Evolutionary conservation across 2,797 vertebrate genomes (phyloP), one percentile per base, ranked within the genome.

Genomic region (Myiothlypis coronata): DNA sequence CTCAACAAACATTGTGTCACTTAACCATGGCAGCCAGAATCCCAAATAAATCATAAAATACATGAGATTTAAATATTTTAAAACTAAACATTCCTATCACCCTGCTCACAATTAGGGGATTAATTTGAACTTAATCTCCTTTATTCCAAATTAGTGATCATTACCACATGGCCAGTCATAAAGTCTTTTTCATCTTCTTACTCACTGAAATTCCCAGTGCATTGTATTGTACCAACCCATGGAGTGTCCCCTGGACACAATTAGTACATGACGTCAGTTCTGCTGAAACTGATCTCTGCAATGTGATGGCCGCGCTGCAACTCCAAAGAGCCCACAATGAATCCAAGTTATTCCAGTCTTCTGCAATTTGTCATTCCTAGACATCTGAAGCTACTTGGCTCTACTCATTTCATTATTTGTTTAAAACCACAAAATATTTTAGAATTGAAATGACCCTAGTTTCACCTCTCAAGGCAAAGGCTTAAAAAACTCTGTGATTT

Each of bases 221-320:
- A 3, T 4, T 87, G 56, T 3, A 0, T 52, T 2, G 2, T 21
- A 37, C 22, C 26, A 34, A 3, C 52, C 43, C 28, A 0, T 1
- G 18, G 68, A 80, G 56, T 43, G 43, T 89, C n/a, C 68, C 44
- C 43, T 26, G 34, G 68, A 18, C 64, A n/a, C 52, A 32, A 24
- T 67, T 24, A 53, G 79, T 10, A 27, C 44, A 8, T 20, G 56
- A 49, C 26, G 49, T 91, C 80, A 64, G 41, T 3, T 20, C 5
- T 63, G 57, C 83, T 68, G 50, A 78, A 86, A 32, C 24, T 20
- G 2, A 50, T 44, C 63, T 49, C 24, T 64, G 83, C 86, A 43
- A 35, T 64, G 44, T 35, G 65, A 81, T 43, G 61, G 68, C 83
- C 3, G 1, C 35, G 35, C 23, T 69, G 47, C 46, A 71, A 6